A percentile compares a stretch with the other conserved stretches of the same genome.
phyloP scores from a whole-genome alignment of 1,140 invertebrate genomes.

The Dinoponera quadriceps region DNA sequence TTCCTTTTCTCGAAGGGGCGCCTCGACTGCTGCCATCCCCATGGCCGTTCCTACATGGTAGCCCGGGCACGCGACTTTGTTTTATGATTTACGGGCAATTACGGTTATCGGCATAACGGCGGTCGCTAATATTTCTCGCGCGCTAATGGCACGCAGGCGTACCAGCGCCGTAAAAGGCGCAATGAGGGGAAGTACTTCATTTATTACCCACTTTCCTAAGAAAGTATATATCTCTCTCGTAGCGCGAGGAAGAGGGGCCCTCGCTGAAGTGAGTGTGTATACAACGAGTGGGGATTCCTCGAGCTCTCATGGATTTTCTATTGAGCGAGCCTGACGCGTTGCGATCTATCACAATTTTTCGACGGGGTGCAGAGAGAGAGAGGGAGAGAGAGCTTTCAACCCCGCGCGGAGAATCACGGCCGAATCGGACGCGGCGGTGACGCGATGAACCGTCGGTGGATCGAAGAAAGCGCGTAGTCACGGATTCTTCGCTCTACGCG shows the following conservation, averaged over 20 bases:
- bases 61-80: conserved; percentile 62
- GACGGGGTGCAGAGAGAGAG: too few relatives aligned
- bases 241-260: background rate
- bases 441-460: too few relatives aligned
- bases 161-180: conserved; percentile 41
- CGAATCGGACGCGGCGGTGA: too few relatives aligned
- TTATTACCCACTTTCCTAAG: conserved; percentile 56
- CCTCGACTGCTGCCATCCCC: conserved; percentile 28
- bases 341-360: background rate
- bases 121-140: conserved; percentile 63
- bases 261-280: background rate
- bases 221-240: background rate
- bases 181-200: conserved; percentile 53
- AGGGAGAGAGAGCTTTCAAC: too few relatives aligned
- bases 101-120: conserved; percentile 69
- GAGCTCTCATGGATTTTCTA: conserved; percentile 19
- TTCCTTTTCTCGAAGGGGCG: too few relatives aligned
- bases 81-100: conserved; percentile 70
- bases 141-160: conserved; percentile 56
- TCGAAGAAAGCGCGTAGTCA: too few relatives aligned
- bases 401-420: too few relatives aligned
- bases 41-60: background rate
- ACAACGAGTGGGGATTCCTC: background rate
- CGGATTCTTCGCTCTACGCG: too few relatives aligned
- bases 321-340: background rate